Percentiles rank a stretch among this genome's conserved stretches.
Conservation (phyloP, 2,113 vertebrate species). For the Hydropotes inermis region DNA sequence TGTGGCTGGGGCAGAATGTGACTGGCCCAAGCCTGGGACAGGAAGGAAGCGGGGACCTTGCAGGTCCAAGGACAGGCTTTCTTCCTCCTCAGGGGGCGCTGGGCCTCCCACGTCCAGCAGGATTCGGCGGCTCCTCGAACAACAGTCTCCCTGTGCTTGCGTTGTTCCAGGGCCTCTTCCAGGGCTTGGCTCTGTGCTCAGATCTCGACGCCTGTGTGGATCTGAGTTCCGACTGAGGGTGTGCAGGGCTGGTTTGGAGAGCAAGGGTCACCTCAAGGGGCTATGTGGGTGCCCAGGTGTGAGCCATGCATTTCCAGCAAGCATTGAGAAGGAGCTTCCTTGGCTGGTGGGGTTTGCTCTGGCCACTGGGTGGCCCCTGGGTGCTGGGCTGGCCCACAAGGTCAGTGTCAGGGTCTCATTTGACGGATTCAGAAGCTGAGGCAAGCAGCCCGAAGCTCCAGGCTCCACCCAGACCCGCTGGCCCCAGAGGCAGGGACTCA, state of each 20-base stretch:
- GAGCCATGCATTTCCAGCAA: background rate
- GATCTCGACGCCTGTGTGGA: background rate
- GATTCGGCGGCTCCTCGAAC: background rate
- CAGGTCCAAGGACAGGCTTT: background rate
- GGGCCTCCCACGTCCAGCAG: background rate
- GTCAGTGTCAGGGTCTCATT: rapidly evolving
- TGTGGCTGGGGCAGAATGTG: background rate
- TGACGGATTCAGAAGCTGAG: background rate
- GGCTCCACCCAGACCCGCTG: background rate
- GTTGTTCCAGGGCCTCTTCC: background rate
- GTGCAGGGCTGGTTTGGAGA: background rate
- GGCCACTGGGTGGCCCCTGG: background rate
- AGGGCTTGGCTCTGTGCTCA: background rate
- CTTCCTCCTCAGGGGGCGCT: background rate
- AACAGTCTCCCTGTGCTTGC: rapidly evolving
- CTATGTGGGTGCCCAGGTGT: background rate
- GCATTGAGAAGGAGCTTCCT: background rate
- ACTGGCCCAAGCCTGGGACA: rapidly evolving
- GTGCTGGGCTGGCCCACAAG: rapidly evolving
- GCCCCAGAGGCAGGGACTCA: background rate
- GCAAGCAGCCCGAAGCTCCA: background rate
- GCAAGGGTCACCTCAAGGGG: background rate
- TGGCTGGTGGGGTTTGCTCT: background rate
- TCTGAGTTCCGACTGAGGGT: background rate
- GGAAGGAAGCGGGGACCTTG: background rate